phyloP scores from a whole-genome alignment of 2,797 vertebrate genomes.

The Parotocinclus haroldoi region DNA sequence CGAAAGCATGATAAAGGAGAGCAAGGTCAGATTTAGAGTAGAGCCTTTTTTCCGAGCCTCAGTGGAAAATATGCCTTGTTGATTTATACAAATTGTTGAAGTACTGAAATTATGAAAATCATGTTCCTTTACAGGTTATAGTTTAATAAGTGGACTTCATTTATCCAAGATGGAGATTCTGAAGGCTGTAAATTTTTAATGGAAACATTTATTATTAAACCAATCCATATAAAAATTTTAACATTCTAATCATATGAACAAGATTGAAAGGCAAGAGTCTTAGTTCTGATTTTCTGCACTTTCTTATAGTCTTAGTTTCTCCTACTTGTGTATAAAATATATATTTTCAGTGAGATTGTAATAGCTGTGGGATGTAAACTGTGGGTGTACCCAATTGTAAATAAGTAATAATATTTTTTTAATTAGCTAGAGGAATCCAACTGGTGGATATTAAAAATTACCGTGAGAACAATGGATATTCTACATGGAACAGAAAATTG shows the following conservation, averaged over 20 bases:
- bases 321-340: too few species aligned
- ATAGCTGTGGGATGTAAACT: too few species aligned
- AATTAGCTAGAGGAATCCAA: too few species aligned
- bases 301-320: too few species aligned
- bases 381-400: too few species aligned
- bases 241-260: slow-evolving; percentile 58
- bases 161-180: slow-evolving; percentile 63
- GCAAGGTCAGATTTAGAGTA: background rate
- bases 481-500: too few species aligned
- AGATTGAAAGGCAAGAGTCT: slow-evolving; percentile 51
- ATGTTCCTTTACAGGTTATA: slow-evolving; percentile 19
- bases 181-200: slow-evolving; percentile 69
- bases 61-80: slow-evolving; percentile 3
- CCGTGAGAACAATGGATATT: too few species aligned
- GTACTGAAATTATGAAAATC: slow-evolving; percentile 25
- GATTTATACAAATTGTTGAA: slow-evolving; percentile 42
- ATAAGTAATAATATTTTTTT: too few species aligned
- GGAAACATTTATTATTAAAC: slow-evolving; percentile 71
- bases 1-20: slow-evolving; percentile 35
- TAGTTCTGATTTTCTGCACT: slow-evolving; percentile 25
- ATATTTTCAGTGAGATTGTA: too few species aligned
- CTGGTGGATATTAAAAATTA: too few species aligned
- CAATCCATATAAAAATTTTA: slow-evolving; percentile 66
- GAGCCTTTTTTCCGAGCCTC: background rate
- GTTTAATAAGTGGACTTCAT: slow-evolving; percentile 42